phyloP scores from a whole-genome alignment of 1,140 invertebrate species.

The Formica selysi region DNA sequence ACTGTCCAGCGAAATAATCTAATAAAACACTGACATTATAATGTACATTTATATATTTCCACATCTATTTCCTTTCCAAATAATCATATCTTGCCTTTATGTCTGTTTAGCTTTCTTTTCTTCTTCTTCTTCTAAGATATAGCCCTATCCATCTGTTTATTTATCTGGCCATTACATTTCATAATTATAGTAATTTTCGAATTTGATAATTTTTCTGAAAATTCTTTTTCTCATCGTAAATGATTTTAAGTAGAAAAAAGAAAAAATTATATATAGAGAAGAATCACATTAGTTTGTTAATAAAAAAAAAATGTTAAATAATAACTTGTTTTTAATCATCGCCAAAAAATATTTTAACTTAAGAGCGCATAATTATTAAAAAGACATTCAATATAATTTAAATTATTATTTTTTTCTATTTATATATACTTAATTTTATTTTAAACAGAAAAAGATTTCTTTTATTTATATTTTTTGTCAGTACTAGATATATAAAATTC shows the following conservation, averaged over 20 bases:
- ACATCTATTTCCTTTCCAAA: conserved; percentile 14
- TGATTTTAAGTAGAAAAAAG: not conserved
- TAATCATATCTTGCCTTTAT: conserved; percentile 38
- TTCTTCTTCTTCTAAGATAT: not conserved
- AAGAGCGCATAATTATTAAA: not conserved
- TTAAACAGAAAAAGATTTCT: not conserved
- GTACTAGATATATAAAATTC: not conserved
- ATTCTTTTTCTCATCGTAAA: not conserved
- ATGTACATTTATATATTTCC: too few relatives aligned
- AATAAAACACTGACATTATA: conserved; percentile 54
- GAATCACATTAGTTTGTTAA: too few relatives aligned
- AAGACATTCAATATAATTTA: not conserved
- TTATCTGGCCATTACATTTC: not conserved
- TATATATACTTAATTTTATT: not conserved
- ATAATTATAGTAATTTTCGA: not conserved
- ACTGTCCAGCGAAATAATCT: conserved; percentile 10
- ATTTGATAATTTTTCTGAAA: not conserved
- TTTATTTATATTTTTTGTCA: not conserved
- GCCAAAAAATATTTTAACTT: not conserved
- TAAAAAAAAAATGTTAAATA: too few relatives aligned
- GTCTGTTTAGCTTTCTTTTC: not conserved
- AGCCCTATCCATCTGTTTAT: not conserved
- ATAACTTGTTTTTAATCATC: not conserved
- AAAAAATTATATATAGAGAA: not conserved
- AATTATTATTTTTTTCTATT: not conserved